Percentiles rank a stretch among this genome's conserved stretches.
These are phyloP conservation scores for Tragelaphus strepsiceros DNA, from an alignment of 2,113 vertebrate species.

Conservation along the genomic window DNA sequence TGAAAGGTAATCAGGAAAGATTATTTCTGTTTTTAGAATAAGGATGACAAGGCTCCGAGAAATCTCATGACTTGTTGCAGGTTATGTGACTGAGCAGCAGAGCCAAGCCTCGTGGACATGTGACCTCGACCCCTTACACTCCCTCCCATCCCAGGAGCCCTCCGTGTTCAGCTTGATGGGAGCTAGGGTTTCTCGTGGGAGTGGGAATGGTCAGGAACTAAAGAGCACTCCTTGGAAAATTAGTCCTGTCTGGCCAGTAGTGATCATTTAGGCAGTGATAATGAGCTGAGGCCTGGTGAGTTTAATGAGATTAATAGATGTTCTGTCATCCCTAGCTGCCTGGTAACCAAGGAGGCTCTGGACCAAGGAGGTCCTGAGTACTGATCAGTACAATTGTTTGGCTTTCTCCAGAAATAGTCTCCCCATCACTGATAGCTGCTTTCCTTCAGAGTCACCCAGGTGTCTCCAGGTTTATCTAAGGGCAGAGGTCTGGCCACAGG, in stretches of 20 bases:
- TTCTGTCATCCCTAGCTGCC: constrained; percentile 67
- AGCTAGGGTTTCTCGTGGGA: constrained; percentile 33
- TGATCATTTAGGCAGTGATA: constrained; percentile 71
- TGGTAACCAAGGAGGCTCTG: constrained; percentile 71
- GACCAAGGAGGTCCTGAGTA: constrained; percentile 55
- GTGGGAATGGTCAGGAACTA: constrained; percentile 70
- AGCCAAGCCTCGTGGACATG: not conserved
- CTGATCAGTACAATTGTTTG: constrained; percentile 73
- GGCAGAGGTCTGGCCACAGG: not conserved
- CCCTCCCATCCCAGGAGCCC: not conserved
- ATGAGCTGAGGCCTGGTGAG: constrained; percentile 68
- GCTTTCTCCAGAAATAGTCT: constrained; percentile 59
- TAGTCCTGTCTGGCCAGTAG: constrained; percentile 72
- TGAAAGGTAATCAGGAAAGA: constrained; percentile 23
- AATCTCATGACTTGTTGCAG: constrained; percentile 14
- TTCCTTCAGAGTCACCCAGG: not conserved
- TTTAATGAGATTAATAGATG: constrained; percentile 81
- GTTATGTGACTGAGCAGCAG: not conserved
- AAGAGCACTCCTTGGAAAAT: constrained; percentile 75
- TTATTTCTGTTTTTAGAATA: constrained; percentile 19
- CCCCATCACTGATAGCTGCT: not conserved
- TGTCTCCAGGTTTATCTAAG: not conserved
- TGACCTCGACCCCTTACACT: not conserved
- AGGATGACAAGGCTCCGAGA: not conserved
- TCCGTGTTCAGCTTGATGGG: not conserved